Conservation (phyloP, 2,888 invertebrate species). For the Heliconius ethilla region DNA sequence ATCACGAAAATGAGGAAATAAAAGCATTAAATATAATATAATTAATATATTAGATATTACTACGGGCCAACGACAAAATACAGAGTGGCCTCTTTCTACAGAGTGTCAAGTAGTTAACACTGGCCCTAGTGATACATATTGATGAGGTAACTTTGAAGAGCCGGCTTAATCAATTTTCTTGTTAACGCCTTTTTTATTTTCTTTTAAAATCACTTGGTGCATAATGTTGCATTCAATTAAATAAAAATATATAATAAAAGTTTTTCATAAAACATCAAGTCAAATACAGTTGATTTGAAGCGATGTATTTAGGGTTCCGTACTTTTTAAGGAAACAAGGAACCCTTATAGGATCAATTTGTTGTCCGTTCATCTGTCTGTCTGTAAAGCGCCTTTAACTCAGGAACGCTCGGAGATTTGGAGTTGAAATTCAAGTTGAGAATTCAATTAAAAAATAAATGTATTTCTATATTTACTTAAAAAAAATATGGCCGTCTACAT, state of each 20-base stretch:
- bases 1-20: too few species aligned
- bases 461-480: too few species aligned
- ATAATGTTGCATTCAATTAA: background rate
- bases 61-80: background rate
- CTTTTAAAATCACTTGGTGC: slow-evolving; percentile 2
- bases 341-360: too few species aligned
- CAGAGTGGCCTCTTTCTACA: background rate
- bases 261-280: background rate
- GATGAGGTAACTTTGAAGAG: slow-evolving; percentile 22
- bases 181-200: slow-evolving; percentile 14
- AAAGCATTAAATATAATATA: too few species aligned
- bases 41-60: background rate
- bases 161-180: slow-evolving; percentile 24
- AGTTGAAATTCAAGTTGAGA: too few species aligned
- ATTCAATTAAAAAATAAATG: too few species aligned
- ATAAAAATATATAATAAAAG: background rate
- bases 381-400: too few species aligned
- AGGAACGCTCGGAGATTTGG: too few species aligned
- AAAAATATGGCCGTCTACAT: too few species aligned
- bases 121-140: slow-evolving; percentile 18
- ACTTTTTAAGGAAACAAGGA: too few species aligned
- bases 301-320: too few species aligned
- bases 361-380: too few species aligned
- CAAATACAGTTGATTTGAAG: background rate
- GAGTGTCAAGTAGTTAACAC: slow-evolving; percentile 5